Percentiles rank a stretch among this genome's conserved stretches.
phyloP scores from a whole-genome alignment of 2,888 invertebrate species.

The Trichopria drosophilae region DNA sequence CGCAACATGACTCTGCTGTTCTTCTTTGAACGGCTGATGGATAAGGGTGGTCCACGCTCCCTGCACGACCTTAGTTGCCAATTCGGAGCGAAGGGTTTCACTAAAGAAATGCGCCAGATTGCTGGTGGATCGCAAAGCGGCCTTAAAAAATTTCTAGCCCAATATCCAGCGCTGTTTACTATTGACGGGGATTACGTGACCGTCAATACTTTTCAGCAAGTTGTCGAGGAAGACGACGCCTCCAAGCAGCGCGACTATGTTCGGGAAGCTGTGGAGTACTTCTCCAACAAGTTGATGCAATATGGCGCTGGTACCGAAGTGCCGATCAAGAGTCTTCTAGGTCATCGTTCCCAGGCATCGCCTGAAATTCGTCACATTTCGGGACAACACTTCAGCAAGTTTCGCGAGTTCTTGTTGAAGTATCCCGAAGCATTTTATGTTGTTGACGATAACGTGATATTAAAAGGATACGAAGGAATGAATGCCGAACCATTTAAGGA shows the following conservation, averaged over 20 bases:
- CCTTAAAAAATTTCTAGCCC: conserved; percentile 92
- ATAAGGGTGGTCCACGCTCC: conserved; percentile 93
- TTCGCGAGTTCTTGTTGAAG: conserved; percentile 83
- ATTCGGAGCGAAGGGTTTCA: conserved; percentile 98
- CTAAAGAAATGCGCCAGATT: conserved; percentile 96
- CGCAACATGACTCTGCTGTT: conserved; percentile 95
- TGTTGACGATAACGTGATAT: conserved; percentile 77
- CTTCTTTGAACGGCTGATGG: conserved; percentile 97
- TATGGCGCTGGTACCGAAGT: conserved; percentile 96
- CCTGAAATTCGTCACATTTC: conserved; percentile 97
- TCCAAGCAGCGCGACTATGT: conserved; percentile 84
- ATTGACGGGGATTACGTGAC: conserved; percentile 92
- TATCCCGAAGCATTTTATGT: conserved; percentile 86
- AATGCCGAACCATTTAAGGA: conserved; percentile 70
- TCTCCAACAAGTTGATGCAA: conserved; percentile 90
- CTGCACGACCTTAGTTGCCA: conserved; percentile 98
- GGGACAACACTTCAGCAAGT: conserved; percentile 91
- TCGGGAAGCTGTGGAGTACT: conserved; percentile 96
- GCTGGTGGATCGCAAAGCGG: conserved; percentile 95
- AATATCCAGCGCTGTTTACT: conserved; percentile 94
- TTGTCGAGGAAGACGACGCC: conserved; percentile 64
- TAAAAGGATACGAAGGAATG: conserved; percentile 71
- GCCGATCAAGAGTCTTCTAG: conserved; percentile 93
- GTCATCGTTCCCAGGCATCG: conserved; percentile 94
- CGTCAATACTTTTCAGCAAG: conserved; percentile 77